A percentile compares a stretch with the other conserved stretches of the same genome.
phyloP scores from a whole-genome alignment of 2,113 vertebrate genomes.

The Ardeotis arabs region DNA sequence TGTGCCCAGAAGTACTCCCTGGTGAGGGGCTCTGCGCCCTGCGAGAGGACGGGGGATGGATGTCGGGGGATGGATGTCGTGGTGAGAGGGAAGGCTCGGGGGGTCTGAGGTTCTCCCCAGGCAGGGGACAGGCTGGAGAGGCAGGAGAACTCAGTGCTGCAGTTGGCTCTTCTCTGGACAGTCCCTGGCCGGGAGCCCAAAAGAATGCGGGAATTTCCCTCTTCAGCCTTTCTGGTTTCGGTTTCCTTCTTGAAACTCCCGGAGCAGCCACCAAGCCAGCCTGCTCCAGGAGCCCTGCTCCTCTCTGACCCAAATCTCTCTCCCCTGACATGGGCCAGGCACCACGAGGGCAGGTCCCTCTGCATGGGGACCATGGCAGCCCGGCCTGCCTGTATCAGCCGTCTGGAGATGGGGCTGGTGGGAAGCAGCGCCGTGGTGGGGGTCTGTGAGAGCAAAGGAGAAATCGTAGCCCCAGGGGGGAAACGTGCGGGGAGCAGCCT shows the following conservation, averaged over 20 bases:
- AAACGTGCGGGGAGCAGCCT: background rate
- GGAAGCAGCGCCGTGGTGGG: too few species aligned
- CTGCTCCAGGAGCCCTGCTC: background rate
- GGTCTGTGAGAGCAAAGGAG: background rate
- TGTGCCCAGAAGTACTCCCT: too few species aligned
- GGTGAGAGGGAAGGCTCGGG: background rate
- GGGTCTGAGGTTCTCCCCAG: background rate
- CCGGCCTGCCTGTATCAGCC: too few species aligned
- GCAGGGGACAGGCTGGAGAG: background rate
- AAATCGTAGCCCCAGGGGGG: too few species aligned
- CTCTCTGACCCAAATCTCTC: background rate
- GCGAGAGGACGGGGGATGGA: too few species aligned
- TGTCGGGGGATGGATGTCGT: rapidly evolving
- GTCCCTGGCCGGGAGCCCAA: background rate
- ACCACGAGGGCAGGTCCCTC: background rate
- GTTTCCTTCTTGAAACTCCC: background rate
- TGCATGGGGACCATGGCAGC: background rate
- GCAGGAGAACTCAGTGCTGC: background rate
- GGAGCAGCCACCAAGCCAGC: background rate
- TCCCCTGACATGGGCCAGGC: background rate
- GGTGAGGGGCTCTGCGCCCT: background rate
- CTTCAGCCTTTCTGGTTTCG: background rate
- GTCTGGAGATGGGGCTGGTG: background rate
- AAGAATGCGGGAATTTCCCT: background rate
- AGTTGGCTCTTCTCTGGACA: background rate